Evolutionary conservation across 1,140 invertebrate species (phyloP).

Genomic region (Coptotermes formosanus): DNA sequence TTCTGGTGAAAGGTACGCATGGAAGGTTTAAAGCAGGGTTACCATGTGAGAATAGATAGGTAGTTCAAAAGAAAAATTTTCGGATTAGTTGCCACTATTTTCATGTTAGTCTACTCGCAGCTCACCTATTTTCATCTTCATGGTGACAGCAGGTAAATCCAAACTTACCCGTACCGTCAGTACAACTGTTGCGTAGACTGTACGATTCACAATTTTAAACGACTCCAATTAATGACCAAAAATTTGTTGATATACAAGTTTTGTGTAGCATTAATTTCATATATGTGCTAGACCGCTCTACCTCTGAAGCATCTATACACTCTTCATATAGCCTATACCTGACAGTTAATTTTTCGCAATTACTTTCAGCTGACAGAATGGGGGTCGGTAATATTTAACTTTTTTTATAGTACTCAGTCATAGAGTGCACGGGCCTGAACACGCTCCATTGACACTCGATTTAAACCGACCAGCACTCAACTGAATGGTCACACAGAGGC

Average conservation of each 20-base stretch:
- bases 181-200: not conserved
- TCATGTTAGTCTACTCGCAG: not conserved
- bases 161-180: not conserved
- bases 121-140: not conserved
- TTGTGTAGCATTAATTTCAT: not conserved
- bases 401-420: not conserved
- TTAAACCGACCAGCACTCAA: not conserved
- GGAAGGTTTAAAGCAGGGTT: not conserved
- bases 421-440: not conserved
- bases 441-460: not conserved
- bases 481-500: not conserved
- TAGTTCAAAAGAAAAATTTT: not conserved
- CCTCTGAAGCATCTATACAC: not conserved
- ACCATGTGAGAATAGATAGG: not conserved
- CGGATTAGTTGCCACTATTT: not conserved
- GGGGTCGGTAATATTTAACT: not conserved
- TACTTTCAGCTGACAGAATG: not conserved
- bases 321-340: slow-evolving; percentile 6
- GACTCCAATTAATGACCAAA: not conserved
- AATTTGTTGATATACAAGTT: no score
- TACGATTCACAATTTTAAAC: not conserved
- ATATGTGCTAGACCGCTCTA: not conserved
- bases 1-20: no score
- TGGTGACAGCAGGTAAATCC: not conserved
- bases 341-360: slow-evolving; percentile 11